Evolutionary conservation across 2,113 vertebrate species (phyloP), one percentile per base, ranked within the genome.

Genomic region (Clinocottus analis): DNA sequence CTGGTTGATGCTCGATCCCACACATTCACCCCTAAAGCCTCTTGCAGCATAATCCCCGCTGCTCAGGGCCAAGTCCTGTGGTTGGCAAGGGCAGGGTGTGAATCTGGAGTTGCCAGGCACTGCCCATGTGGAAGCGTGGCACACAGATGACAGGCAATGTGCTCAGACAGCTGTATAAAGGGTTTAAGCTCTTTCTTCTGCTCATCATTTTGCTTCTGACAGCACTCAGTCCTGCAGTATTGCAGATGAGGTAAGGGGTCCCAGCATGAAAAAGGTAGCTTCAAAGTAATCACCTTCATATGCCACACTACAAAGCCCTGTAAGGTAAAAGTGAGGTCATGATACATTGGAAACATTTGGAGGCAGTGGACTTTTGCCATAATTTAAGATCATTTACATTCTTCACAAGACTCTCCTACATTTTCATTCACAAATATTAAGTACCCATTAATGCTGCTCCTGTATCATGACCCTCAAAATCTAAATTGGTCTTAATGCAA

Each of bases 141-240:
- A 79, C 58, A 55, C 72, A 84, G 77, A 90, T 90, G 89, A 92
- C 84, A 88, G 79, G 79, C 85, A 81, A 88, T 90, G 82, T 82
- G 84, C 75, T 91, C 83, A 86, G 86, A 87, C 85, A 87, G 85
- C 89, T 90, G 85, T 73, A 86, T 82, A 83, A 90, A 87, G 84
- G 78, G 82, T 88, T 88, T 87, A 80, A 59, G 62, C 70, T 85
- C 84, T 69, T 87, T 82, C 80, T 77, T 78, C 61, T 29, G 43
- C 56, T 78, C 74, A 74, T 79, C 69, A 77, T 70, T 80, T 63
- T 82, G 74, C 53, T 79, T 82, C 73, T 82, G 71, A 84, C 84
- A 77, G 75, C 64, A 70, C 68, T 75, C 62, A 33, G 58, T 71
- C 49, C 79, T 77, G 66, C 68, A 82, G 59, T 71, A 10, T 55